These are phyloP conservation scores for Theonella swinhoei DNA, from an alignment of 37 sponge, comb jelly and placozoan genomes.

Conservation along the genomic window DNA sequence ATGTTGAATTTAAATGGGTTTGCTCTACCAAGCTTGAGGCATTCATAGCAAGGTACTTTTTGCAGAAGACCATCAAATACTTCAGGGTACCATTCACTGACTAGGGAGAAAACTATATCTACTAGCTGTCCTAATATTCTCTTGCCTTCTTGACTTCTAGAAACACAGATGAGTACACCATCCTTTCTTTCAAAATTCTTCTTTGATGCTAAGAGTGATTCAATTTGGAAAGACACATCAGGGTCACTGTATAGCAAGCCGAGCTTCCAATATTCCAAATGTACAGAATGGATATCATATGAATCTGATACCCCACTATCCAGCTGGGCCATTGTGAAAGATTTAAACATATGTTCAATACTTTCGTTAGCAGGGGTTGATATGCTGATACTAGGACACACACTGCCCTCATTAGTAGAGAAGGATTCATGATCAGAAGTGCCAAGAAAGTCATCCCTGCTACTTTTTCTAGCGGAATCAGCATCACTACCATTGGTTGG, in stretches of 20 bases:
- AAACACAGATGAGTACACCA: constrained; percentile 59
- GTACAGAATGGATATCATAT: constrained; percentile 7
- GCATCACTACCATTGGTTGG: neutral
- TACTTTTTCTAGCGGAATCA: neutral
- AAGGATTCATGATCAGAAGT: neutral
- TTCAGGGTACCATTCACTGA: constrained; percentile 76
- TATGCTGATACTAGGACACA: neutral
- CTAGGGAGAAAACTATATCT: constrained; percentile 55
- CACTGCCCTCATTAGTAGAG: neutral
- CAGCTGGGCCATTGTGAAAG: constrained; percentile 7
- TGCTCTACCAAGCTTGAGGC: constrained; percentile 24
- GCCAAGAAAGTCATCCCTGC: neutral
- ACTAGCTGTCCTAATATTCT: constrained; percentile 59
- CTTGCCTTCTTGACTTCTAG: constrained; percentile 39
- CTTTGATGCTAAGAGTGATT: constrained; percentile 26
- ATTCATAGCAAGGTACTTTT: constrained; percentile 53
- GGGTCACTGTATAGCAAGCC: constrained; percentile 64
- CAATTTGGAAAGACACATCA: constrained; percentile 42
- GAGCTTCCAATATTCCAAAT: constrained; percentile 63
- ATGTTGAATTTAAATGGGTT: constrained; percentile 27
- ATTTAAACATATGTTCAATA: constrained; percentile 23
- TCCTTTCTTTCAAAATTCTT: constrained; percentile 20
- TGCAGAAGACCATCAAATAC: constrained; percentile 45
- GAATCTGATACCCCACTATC: neutral
- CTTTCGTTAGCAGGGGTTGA: neutral